Base-by-base conservation (phyloP, 1,140 invertebrate genomes). In the Heliconius hewitsoni region DNA sequence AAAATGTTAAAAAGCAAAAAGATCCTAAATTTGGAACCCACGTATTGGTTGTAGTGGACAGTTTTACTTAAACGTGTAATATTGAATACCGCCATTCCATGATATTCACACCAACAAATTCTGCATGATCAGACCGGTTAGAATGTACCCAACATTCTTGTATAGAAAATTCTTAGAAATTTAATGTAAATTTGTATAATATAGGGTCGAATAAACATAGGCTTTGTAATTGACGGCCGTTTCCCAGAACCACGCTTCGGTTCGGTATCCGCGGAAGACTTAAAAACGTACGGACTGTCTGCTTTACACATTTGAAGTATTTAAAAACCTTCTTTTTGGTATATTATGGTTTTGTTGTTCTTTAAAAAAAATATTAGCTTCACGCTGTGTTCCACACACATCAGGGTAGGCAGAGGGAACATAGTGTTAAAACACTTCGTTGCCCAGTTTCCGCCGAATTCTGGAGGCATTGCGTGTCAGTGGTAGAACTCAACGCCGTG, bases 181-280 rank as follows among this genome's bases (percentile, higher is more conserved):
- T 66, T 76, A 39, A 70, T 71, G 27, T 66, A 52, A 71, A 71
- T 77, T 71, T 77, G 70, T 71, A 39, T 46, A 71, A 70, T 71
- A 71, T 77, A 18, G 75, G 74, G 55, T 77, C 60, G 75, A 77
- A 77, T 66, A 77, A 77, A 77, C 42, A 77, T 52, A 71, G 75
- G 75, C 39, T 77, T 34, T 50, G 42, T 77, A 77, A 77, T 77
- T 77, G 66, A 66, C 55, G 52, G 42, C 19, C 6, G 66, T 71
- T 76, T 76, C 75, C 70, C 30, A 39, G 75, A 76, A 76, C 46
- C 42, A 13, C 11, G 55, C 74, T 75, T 27, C 57, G 57, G 57
- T 60, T 60, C 57, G 57, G 57, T 60, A 27, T 60, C 57, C 57
- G 57, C 57, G n/a, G 57, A 60, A 60, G 57, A 60, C 60, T 30